Evolutionary conservation across 35 echinoderm and acorn worm genomes (phyloP).

Genomic region (Lytechinus variegatus): DNA sequence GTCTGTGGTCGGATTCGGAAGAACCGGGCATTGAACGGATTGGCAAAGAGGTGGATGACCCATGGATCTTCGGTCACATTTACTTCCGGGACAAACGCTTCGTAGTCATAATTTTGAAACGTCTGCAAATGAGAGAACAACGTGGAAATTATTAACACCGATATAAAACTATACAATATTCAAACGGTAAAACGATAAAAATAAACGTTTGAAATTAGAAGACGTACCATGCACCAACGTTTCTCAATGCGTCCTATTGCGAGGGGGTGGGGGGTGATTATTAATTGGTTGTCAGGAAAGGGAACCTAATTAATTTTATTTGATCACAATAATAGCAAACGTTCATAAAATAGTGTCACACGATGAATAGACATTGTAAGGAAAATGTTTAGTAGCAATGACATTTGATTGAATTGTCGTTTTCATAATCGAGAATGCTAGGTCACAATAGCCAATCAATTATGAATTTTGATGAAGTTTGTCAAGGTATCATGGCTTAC

Average conservation of each 20-base stretch:
- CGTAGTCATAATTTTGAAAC: constrained; percentile 58
- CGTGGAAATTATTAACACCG: background rate
- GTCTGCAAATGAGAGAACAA: constrained; percentile 48
- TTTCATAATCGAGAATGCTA: too few relatives aligned
- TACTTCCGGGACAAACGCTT: constrained; percentile 28
- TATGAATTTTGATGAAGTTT: too few relatives aligned
- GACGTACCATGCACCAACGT: background rate
- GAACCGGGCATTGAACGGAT: constrained; percentile 67
- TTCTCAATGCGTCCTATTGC: too few relatives aligned
- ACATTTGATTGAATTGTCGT: too few relatives aligned
- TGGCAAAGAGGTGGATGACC: constrained; percentile 27
- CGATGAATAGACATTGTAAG: too few relatives aligned
- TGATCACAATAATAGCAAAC: too few relatives aligned
- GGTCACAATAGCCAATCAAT: too few relatives aligned
- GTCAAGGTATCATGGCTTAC: background rate
- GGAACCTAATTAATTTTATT: too few relatives aligned
- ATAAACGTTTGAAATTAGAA: background rate
- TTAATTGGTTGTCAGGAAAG: too few relatives aligned
- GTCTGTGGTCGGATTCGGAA: constrained; percentile 69
- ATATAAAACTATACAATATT: background rate
- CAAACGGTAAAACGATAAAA: background rate
- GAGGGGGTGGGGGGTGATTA: too few relatives aligned
- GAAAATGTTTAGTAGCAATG: too few relatives aligned
- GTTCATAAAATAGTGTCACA: too few relatives aligned
- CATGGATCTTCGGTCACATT: constrained; percentile 63